Percentiles rank a stretch among this genome's conserved stretches.
These are phyloP conservation scores for Corvus cornix DNA, from an alignment of 2,113 vertebrate genomes.

Conservation along the genomic window DNA sequence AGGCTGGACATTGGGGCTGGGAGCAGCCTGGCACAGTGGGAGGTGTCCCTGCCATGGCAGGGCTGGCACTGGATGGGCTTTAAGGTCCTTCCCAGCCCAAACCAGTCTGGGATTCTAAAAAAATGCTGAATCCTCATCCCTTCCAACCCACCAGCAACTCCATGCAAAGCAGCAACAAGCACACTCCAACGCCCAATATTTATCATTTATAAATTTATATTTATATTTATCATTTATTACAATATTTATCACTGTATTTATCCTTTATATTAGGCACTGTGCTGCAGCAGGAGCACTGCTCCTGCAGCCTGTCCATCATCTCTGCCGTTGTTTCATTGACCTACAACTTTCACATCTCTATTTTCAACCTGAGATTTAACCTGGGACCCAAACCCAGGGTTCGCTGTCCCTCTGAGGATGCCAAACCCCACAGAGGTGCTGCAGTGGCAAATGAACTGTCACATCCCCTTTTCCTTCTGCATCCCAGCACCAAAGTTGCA, in stretches of 20 bases:
- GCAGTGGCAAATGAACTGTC: accelerated
- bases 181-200: accelerated
- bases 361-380: neutral
- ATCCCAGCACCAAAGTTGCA: neutral
- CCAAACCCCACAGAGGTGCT: neutral
- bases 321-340: accelerated
- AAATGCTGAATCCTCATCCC: neutral
- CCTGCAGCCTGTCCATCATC: accelerated
- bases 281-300: neutral
- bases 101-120: neutral
- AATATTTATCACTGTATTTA: accelerated
- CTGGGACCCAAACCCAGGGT: accelerated
- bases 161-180: no score
- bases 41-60: neutral
- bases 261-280: accelerated
- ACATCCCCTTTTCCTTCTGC: neutral
- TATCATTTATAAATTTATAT: neutral
- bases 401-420: neutral
- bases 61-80: neutral
- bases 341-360: accelerated
- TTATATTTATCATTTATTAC: neutral
- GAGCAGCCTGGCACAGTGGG: neutral
- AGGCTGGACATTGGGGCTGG: neutral
- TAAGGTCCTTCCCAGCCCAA: accelerated
- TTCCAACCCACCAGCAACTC: neutral